A percentile compares a stretch with the other conserved stretches of the same genome.
Evolutionary conservation across 2,113 vertebrate species (phyloP).

Genomic region (Suncus etruscus): DNA sequence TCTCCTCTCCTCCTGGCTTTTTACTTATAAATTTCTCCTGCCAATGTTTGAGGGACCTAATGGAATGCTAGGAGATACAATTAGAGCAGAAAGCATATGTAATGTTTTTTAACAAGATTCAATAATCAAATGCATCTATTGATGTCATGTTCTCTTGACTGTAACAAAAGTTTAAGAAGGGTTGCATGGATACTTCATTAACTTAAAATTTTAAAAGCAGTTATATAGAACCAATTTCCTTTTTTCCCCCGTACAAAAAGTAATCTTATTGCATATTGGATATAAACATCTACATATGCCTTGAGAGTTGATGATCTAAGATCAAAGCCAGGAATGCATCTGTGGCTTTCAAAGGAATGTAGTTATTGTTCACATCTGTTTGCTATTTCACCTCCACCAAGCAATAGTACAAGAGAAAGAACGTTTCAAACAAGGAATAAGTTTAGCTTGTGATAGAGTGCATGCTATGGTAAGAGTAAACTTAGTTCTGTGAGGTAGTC

Average conservation of each 20-base stretch:
- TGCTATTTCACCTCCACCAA: slow-evolving; percentile 4
- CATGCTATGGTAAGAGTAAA: too few species aligned
- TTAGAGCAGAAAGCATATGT: slow-evolving; percentile 20
- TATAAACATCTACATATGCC: slow-evolving; percentile 46
- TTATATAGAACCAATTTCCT: slow-evolving; percentile 14
- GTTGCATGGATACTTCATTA: slow-evolving; percentile 11
- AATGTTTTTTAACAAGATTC: slow-evolving; percentile 8
- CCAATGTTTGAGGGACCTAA: too few species aligned
- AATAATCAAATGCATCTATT: neutral
- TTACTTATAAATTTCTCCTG: too few species aligned
- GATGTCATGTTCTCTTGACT: neutral
- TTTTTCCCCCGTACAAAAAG: neutral
- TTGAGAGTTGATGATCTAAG: neutral
- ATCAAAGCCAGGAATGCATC: slow-evolving; percentile 46
- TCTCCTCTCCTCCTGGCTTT: too few species aligned
- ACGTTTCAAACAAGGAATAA: slow-evolving; percentile 46
- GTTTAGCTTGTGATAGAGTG: slow-evolving; percentile 12
- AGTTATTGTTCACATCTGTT: slow-evolving; percentile 54
- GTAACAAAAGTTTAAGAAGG: neutral
- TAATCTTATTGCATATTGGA: neutral
- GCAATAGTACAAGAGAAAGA: slow-evolving; percentile 36
- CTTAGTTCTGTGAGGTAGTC: neutral
- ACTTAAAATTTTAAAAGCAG: slow-evolving; percentile 34
- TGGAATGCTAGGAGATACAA: neutral
- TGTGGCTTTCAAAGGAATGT: slow-evolving; percentile 46